Conservation (phyloP, 2,797 vertebrate species). For the Eleutherodactylus coqui region DNA sequence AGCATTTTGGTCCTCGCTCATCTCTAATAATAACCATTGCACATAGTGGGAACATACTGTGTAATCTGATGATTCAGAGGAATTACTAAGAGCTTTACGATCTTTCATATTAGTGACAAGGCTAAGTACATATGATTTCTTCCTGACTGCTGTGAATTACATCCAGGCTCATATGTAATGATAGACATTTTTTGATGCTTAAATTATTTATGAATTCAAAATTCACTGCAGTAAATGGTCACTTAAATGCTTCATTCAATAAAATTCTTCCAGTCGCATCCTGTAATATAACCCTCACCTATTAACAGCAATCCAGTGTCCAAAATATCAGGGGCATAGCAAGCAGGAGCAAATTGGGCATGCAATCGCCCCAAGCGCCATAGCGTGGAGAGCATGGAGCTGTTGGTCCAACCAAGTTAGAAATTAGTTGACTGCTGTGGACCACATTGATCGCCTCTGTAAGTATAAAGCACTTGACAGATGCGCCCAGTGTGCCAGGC, state of each 20-base stretch:
- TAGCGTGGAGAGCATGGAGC: too few species aligned
- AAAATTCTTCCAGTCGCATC: neutral
- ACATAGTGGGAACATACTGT: constrained; percentile 4
- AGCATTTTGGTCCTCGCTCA: too few species aligned
- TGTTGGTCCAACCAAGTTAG: too few species aligned
- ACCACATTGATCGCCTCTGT: too few species aligned
- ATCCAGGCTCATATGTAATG: neutral
- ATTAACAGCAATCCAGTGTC: neutral
- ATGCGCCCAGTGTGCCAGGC: too few species aligned
- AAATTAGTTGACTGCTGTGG: too few species aligned
- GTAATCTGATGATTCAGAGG: constrained; percentile 26
- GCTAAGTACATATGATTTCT: neutral
- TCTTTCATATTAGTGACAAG: neutral
- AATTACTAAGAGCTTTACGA: neutral
- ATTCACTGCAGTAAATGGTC: neutral
- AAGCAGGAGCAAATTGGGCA: too few species aligned
- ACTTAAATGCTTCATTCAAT: neutral
- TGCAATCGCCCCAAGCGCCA: too few species aligned
- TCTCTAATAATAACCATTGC: neutral
- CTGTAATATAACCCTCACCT: neutral
- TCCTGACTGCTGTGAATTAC: neutral
- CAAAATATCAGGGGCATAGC: too few species aligned
- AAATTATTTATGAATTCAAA: neutral
- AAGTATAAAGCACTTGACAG: too few species aligned
- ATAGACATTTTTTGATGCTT: neutral